Base-by-base conservation (phyloP, 2,888 invertebrate genomes). In the Elaeidobius kamerunicus region DNA sequence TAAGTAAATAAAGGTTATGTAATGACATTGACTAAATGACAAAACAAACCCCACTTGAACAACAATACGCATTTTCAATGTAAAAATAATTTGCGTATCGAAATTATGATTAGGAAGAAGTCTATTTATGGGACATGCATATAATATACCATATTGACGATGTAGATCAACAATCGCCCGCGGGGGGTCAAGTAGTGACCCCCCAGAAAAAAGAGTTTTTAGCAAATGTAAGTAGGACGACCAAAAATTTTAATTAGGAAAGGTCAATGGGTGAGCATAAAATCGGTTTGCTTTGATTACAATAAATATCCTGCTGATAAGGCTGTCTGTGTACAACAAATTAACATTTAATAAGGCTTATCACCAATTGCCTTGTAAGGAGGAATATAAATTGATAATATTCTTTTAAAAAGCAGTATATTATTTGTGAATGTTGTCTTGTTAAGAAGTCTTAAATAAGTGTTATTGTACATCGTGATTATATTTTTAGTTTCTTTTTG, bases 181-280 rank as follows among this genome's bases (percentile, higher is more conserved):
- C 23, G 35, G 58, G 58, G 57, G 58, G 58, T 58, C 61, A 56
- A 46, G 35, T 56, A 18, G 34, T 42, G 36, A 52, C 51, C 50
- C 46, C 48, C 17, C 39, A 52, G 19, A 59, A 55, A 53, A 55
- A 52, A 39, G 44, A 48, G 35, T 56, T 57, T 56, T 60, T 61
- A 52, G 57, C 52, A 47, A 55, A 61, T 55, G 61, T 61, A 57
- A 61, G 61, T 61, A 55, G 47, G 36, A 49, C 19, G 42, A 43
- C 40, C 38, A 51, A 32, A 54, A 40, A 47, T 17, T 14, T 42
- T 47, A 56, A 45, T 47, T 45, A 42, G 20, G 3, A 6, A 17
- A 40, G 56, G 42, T 49, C 50, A 49, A 45, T 23, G 46, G 53
- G 32, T 45, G 49, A 30, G 7, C 14, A 28, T 20, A 15, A 50